Conservation (phyloP, 2,888 invertebrate species). For the Pristionchus arcanus region DNA sequence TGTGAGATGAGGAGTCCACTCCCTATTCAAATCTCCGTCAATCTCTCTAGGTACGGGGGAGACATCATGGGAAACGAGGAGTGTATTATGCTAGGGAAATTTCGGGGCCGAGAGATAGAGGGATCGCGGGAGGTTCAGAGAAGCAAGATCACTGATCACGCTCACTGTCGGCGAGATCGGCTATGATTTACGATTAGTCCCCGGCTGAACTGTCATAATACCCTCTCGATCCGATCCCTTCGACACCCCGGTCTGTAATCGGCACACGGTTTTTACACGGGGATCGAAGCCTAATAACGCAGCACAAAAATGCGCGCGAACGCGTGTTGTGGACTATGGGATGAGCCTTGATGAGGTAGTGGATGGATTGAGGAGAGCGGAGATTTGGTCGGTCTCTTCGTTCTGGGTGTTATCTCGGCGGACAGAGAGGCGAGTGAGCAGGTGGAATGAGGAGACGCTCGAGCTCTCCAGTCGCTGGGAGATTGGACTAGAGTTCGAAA, state of each 20-base stretch:
- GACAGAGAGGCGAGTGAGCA: background rate
- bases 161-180: background rate
- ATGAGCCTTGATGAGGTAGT: too few relatives aligned
- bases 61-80: background rate
- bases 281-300: background rate
- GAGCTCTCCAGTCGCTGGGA: too few relatives aligned
- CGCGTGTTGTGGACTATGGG: background rate
- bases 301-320: background rate
- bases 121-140: background rate
- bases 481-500: too few relatives aligned
- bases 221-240: background rate
- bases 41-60: background rate
- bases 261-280: background rate
- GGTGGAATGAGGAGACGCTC: background rate
- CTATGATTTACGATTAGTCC: conserved; percentile 27
- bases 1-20: too few relatives aligned
- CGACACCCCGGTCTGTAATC: background rate
- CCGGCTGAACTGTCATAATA: background rate
- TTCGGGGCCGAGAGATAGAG: background rate
- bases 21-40: background rate
- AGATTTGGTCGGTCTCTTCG: too few relatives aligned
- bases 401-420: too few relatives aligned
- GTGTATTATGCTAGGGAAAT: background rate
- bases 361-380: too few relatives aligned
- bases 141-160: background rate